These are phyloP conservation scores for Lepus europaeus DNA, from an alignment of 2,113 vertebrate genomes.

Conservation along the genomic window DNA sequence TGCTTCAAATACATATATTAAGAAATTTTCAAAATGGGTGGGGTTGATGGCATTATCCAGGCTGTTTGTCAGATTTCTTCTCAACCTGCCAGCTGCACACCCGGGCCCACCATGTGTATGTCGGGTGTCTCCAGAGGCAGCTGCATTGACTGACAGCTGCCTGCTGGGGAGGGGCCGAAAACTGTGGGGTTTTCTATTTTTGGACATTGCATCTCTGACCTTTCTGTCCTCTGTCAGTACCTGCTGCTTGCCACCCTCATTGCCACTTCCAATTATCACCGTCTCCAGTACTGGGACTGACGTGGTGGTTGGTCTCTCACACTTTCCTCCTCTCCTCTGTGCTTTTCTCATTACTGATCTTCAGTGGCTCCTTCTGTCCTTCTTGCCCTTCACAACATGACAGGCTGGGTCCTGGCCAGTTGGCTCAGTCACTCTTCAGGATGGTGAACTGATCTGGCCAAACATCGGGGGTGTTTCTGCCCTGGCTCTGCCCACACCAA, in stretches of 20 bases:
- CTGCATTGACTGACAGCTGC: background rate
- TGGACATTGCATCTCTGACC: background rate
- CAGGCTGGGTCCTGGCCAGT: background rate
- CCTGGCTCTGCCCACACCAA: background rate
- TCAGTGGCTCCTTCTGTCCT: conserved; percentile 5
- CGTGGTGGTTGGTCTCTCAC: background rate
- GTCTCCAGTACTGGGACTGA: too few species aligned
- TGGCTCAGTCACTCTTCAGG: background rate
- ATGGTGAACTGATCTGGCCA: background rate
- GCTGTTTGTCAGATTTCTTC: background rate
- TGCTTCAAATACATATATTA: background rate
- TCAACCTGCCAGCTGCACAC: background rate
- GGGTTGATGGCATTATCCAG: background rate
- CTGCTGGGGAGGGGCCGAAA: background rate
- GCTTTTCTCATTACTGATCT: background rate
- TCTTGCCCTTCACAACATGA: background rate
- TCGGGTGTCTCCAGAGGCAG: background rate
- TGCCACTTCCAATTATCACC: conserved; percentile 7
- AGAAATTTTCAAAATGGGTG: background rate
- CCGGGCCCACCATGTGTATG: fast-evolving
- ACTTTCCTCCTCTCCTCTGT: background rate
- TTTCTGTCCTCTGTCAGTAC: background rate
- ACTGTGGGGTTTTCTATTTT: background rate
- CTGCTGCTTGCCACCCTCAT: background rate
- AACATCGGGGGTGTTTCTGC: background rate